A percentile compares a stretch with the other conserved stretches of the same genome.
These are phyloP conservation scores for Virgularia gustaviana DNA, from an alignment of 92 coral and sea anemone genomes.

Conservation along the genomic window DNA sequence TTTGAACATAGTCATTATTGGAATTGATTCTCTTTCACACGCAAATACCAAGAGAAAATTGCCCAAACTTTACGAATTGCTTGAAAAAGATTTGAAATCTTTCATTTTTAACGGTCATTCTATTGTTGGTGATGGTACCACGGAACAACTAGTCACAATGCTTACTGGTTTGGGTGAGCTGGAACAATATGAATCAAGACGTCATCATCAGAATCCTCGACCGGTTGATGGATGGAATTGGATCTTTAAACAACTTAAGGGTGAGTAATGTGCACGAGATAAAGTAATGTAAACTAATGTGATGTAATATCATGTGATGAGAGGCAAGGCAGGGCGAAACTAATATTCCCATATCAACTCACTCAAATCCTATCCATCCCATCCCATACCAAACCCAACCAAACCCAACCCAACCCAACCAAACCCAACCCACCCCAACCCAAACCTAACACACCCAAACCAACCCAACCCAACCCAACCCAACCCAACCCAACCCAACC, in stretches of 20 bases:
- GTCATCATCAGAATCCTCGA: conserved; percentile 39
- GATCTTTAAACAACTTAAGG: conserved; percentile 65
- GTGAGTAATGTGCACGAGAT: too few relatives aligned
- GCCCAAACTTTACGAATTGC: conserved; percentile 55
- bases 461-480: too few relatives aligned
- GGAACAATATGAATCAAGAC: conserved; percentile 70
- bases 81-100: conserved; percentile 58
- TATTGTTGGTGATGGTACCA: conserved; percentile 82
- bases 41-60: conserved; percentile 51
- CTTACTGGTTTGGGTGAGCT: conserved; percentile 73
- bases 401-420: too few relatives aligned
- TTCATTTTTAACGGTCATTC: conserved; percentile 72
- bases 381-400: too few relatives aligned
- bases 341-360: too few relatives aligned
- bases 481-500: too few relatives aligned
- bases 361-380: too few relatives aligned
- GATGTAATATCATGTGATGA: too few relatives aligned
- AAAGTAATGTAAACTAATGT: too few relatives aligned
- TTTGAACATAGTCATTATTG: conserved; percentile 66
- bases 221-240: conserved; percentile 81
- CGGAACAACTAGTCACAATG: conserved; percentile 73
- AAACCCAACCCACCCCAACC: too few relatives aligned
- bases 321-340: too few relatives aligned
- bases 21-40: conserved; percentile 67
- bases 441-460: too few relatives aligned